Evolutionary conservation across 2,113 vertebrate species (phyloP), one percentile per base, ranked within the genome.

Genomic region (Laticauda colubrina): DNA sequence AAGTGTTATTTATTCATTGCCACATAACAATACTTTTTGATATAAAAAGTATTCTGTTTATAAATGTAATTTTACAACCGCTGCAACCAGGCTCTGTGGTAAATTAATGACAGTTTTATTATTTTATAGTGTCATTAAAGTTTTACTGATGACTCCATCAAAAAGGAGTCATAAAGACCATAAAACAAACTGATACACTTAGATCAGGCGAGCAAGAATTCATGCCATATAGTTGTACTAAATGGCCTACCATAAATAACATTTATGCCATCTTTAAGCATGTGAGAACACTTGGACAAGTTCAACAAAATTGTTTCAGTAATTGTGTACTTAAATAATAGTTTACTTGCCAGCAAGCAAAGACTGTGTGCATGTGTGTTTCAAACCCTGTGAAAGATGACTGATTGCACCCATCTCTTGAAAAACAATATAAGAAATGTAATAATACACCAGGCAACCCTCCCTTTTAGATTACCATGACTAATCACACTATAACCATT

Each of bases 121-220:
- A 99, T 99, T 99, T 99, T 99, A 99, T 99, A 98, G 98, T 98
- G 98, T 99, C 99, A 99, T 99, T 99, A 99, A 99, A 99, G 99
- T 99, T 99, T 99, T 99, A 99, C 98, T 99, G 98, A 99, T 99
- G 98, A 99, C 98, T 99, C 98, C 97, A 98, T 98, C 98, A 98
- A 98, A 98, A 98, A 98, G 97, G 98, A 98, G 98, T 98, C 98
- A 98, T 98, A 99, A 98, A 99, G 98, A 97, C 98, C 97, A 97
- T 98, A 98, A 98, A 97, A 98, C 97, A 98, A 98, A 98, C 97
- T 96, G 98, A 98, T 98, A 98, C 97, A 98, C 97, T 97, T 97
- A 98, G 97, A 96, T 97, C 97, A 98, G 97, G 97, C 96, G 97
- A 97, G 96, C 96, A 97, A 96, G 97, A 97, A 98, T 96, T 97